A percentile compares a stretch with the other conserved stretches of the same genome.
phyloP scores from a whole-genome alignment of 2,113 vertebrate species.

The Ochotona curzoniae region DNA sequence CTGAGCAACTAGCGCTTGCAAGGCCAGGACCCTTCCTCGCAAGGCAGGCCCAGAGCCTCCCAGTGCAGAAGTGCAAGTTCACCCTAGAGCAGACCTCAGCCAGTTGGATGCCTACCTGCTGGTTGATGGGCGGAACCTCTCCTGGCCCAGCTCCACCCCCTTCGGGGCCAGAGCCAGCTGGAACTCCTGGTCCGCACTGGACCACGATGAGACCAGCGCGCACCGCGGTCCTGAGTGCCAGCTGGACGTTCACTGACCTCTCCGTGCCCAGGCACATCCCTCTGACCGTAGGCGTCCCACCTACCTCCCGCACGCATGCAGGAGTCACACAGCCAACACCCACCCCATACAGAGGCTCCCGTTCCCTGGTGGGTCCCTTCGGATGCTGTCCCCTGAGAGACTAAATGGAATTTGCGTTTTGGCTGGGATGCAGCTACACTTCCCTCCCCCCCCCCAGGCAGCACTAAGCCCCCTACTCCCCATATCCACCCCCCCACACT shows the following conservation, averaged over 20 bases:
- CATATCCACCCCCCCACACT: background rate
- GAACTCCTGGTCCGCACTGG: no score
- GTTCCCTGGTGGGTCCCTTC: no score
- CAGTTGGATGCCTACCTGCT: no score
- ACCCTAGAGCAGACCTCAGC: no score
- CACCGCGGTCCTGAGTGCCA: background rate
- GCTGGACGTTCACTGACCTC: background rate
- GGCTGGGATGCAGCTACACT: background rate
- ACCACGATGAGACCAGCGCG: background rate
- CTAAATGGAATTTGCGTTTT: background rate
- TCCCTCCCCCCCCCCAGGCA: background rate
- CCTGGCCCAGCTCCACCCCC: no score
- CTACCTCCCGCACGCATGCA: background rate
- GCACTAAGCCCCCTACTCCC: background rate
- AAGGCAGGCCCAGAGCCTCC: background rate
- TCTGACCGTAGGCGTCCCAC: fast-evolving
- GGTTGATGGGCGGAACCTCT: background rate
- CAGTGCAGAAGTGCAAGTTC: no score
- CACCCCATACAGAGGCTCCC: no score
- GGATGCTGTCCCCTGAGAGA: background rate
- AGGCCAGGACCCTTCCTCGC: background rate
- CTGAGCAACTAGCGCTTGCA: background rate
- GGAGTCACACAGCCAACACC: fast-evolving
- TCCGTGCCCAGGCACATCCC: fast-evolving
- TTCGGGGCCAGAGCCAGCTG: no score